phyloP scores from a whole-genome alignment of 1,140 invertebrate genomes.

The Panagrolaimus sp. region DNA sequence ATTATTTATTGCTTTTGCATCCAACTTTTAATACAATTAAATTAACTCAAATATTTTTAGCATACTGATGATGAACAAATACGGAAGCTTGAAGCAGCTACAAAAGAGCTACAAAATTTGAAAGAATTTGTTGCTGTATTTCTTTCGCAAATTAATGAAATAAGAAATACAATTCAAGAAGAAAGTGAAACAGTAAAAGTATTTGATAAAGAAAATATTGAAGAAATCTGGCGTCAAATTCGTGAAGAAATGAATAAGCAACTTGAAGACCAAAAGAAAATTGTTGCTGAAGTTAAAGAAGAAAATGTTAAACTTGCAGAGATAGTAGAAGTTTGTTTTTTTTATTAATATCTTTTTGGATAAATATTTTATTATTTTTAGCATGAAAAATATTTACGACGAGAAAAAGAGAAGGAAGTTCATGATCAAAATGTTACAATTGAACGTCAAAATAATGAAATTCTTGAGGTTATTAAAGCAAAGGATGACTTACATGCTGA shows the following conservation, averaged over 20 bases:
- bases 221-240: not conserved
- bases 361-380: slow-evolving; percentile 8
- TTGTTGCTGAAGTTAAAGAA: slow-evolving; percentile 3
- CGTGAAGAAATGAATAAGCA: not conserved
- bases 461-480: slow-evolving; percentile 30
- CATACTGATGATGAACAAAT: too few relatives aligned
- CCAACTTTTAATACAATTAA: too few relatives aligned
- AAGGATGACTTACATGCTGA: slow-evolving; percentile 33
- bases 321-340: slow-evolving; percentile 14
- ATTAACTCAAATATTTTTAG: too few relatives aligned
- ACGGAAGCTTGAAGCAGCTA: too few relatives aligned
- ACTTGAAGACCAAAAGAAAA: not conserved
- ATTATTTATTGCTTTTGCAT: too few relatives aligned
- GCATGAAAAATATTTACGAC: slow-evolving; percentile 31
- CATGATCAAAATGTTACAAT: not conserved
- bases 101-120: too few relatives aligned
- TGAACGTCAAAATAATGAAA: slow-evolving; percentile 11
- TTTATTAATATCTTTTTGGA: too few relatives aligned
- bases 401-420: slow-evolving; percentile 22
- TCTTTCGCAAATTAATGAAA: too few relatives aligned
- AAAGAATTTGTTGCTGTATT: too few relatives aligned
- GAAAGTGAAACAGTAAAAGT: not conserved
- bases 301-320: slow-evolving; percentile 13
- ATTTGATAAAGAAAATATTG: not conserved
- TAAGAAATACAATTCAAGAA: too few relatives aligned